These are phyloP conservation scores for Pachycephus smyrnensis DNA, from an alignment of 2,888 invertebrate genomes.

Conservation along the genomic window DNA sequence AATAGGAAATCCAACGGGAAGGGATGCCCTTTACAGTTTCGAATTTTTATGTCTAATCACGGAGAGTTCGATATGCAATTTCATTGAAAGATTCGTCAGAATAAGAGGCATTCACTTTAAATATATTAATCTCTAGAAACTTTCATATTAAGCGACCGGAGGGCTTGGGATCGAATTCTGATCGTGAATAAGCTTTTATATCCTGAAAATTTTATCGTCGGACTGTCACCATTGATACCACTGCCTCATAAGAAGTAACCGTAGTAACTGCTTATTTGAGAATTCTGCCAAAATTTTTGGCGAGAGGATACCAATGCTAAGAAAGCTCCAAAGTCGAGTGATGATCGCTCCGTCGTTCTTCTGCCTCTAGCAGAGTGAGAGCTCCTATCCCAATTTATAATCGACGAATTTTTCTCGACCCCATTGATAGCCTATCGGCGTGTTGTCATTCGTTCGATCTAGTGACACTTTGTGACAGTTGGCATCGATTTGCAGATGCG, in stretches of 20 bases:
- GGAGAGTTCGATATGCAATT: no score
- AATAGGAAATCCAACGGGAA: no score
- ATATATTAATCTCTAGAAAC: conserved; percentile 42
- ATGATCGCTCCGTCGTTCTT: no score
- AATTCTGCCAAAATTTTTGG: no score
- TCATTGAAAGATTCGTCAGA: background rate
- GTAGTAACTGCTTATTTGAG: no score
- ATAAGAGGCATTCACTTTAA: conserved; percentile 35
- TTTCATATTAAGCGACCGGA: conserved; percentile 38
- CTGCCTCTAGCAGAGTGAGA: no score
- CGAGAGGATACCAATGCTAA: no score
- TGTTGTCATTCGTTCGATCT: conserved; percentile 36
- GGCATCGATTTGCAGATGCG: conserved; percentile 36
- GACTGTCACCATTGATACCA: background rate
- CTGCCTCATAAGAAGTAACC: no score
- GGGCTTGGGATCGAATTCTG: conserved; percentile 32
- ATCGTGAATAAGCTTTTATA: conserved; percentile 29
- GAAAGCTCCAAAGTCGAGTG: no score
- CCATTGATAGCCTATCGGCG: conserved; percentile 37
- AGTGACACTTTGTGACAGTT: conserved; percentile 38
- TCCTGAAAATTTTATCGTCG: conserved; percentile 42
- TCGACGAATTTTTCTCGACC: conserved; percentile 20
- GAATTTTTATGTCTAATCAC: no score
- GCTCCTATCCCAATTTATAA: no score
- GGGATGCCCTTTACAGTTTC: no score